These are phyloP conservation scores for Myotis findleyi DNA, from an alignment of 2,797 vertebrate species.

Conservation along the genomic window DNA sequence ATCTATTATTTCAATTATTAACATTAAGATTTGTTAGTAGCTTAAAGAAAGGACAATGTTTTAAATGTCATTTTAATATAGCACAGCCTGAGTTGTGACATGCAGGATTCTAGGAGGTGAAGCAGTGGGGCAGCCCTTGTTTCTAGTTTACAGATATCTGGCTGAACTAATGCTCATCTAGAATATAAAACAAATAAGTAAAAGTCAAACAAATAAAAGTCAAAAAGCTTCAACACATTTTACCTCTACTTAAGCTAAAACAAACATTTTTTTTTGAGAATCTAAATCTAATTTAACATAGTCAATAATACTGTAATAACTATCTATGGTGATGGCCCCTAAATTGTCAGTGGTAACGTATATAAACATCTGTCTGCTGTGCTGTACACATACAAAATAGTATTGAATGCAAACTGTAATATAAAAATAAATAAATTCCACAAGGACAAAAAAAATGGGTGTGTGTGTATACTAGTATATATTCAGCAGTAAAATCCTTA, in stretches of 20 bases:
- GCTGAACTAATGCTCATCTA: neutral
- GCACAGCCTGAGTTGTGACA: neutral
- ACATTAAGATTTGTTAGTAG: slow-evolving; percentile 8
- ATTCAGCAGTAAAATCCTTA: slow-evolving; percentile 78
- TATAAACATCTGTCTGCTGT: neutral
- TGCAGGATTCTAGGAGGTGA: neutral
- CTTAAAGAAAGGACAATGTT: neutral
- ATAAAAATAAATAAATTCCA: neutral
- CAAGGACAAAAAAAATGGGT: neutral
- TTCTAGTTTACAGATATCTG: neutral
- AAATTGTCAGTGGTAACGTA: neutral
- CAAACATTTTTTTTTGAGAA: neutral
- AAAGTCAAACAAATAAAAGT: slow-evolving; percentile 8
- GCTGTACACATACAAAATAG: neutral
- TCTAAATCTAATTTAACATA: neutral
- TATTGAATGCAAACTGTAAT: neutral
- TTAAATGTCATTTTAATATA: neutral
- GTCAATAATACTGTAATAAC: neutral
- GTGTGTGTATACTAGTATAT: neutral
- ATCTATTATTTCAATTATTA: slow-evolving; percentile 18
- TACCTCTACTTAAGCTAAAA: slow-evolving; percentile 18
- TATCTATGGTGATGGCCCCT: neutral
- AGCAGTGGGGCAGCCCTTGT: neutral
- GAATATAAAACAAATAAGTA: slow-evolving; percentile 14
- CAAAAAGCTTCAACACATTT: slow-evolving; percentile 42